Base-by-base conservation (phyloP, 1,140 invertebrate genomes). In the Adoxophyes honmai region DNA sequence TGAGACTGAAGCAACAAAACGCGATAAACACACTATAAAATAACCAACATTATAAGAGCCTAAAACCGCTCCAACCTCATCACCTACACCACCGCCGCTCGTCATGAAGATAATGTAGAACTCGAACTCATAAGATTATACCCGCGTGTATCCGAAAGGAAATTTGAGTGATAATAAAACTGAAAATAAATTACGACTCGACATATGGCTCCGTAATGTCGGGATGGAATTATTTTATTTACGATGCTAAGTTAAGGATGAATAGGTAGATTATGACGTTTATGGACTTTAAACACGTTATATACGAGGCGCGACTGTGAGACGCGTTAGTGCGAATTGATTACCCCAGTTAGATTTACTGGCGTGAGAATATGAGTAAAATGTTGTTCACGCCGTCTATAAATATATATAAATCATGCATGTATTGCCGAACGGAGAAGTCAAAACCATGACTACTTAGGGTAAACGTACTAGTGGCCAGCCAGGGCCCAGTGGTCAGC, bases 121-220 rank as follows among this genome's bases (percentile, higher is more conserved):
- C 42, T 48, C 42, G 16, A 33, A 48, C 18, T 48, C 42, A 48
- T 48, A 48, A 48, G 18, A 48, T 48, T 18, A 48, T 48, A 21
- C 42, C 42, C 42, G n/a, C 21, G 42, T 18, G 42, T 48, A 48
- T 48, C 42, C 42, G 42, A 13, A 48, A 48, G 42, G 42, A 48
- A 48, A 48, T 48, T 48, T 48, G 42, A 48, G 42, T 48, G 42
- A 48, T 48, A 48, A 48, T 48, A 48, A 48, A 48, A 48, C 42
- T 11, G 16, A 18, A 11, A 21, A 28, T 48, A 48, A 48, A 48
- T 48, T 48, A 33, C 21, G 28, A 33, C n/a, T 36, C 10, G 21
- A 6, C 42, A 48, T 48, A 48, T 48, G 42, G 21, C 10, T 48
- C 7, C 21, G 21, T 48, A 48, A 48, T 48, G 21, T 10, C 3